Conservation (phyloP, 2,797 vertebrate species). For the Falco naumanni region DNA sequence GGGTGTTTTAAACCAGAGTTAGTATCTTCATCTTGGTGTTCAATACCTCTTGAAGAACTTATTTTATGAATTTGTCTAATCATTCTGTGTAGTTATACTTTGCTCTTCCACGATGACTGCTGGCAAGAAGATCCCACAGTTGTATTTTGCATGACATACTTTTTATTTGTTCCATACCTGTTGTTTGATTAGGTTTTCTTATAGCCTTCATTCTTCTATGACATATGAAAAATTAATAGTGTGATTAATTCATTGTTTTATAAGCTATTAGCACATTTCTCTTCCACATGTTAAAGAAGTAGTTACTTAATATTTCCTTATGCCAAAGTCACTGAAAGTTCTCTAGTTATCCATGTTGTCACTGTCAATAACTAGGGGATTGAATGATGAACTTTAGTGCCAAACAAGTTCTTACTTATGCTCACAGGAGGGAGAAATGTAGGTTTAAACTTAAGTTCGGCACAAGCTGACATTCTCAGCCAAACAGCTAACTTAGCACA, state of each 20-base stretch:
- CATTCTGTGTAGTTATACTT: background rate
- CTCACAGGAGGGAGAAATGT: background rate
- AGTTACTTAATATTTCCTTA: background rate
- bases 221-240: background rate
- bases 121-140: background rate
- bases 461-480: background rate
- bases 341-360: background rate
- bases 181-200: background rate
- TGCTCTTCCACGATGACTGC: background rate
- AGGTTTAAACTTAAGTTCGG: background rate
- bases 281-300: background rate
- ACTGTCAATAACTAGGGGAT: background rate
- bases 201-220: background rate
- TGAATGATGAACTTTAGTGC: background rate
- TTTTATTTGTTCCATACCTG: background rate
- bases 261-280: background rate
- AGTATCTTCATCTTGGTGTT: background rate
- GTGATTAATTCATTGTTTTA: background rate
- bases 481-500: fast-evolving
- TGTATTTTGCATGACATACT: background rate
- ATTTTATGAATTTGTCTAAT: background rate
- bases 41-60: background rate
- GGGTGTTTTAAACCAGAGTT: background rate
- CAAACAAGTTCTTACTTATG: background rate
- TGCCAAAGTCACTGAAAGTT: background rate